These are phyloP conservation scores for Chelonoidis abingdonii DNA, from an alignment of 2,113 vertebrate species.

Conservation along the genomic window DNA sequence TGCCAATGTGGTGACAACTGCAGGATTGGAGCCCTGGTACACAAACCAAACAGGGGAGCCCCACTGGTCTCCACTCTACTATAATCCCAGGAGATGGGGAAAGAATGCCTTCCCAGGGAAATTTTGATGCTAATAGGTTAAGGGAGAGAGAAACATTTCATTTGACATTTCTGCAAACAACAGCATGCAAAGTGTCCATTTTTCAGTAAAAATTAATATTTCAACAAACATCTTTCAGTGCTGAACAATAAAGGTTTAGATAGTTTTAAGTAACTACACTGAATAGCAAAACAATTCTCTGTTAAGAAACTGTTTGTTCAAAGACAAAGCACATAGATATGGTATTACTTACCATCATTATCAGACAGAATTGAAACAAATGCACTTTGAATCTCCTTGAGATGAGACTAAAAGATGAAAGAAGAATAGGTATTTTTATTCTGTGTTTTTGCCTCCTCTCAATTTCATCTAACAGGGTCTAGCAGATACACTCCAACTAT, in stretches of 20 bases:
- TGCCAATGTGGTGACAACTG: neutral
- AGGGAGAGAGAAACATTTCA: neutral
- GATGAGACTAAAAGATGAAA: slow-evolving; percentile 84
- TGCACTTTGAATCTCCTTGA: slow-evolving; percentile 96
- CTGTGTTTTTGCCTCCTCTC: neutral
- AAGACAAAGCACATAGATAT: neutral
- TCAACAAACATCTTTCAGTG: neutral
- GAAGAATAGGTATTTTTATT: slow-evolving; percentile 4
- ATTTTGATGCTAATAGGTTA: neutral
- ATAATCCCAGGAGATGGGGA: neutral
- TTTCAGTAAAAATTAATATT: neutral
- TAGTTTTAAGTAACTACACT: neutral
- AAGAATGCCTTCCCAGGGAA: neutral
- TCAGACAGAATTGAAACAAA: slow-evolving; percentile 96
- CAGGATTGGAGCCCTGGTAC: neutral
- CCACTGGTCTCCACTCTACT: neutral
- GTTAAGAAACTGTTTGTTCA: neutral
- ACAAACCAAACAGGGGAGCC: neutral
- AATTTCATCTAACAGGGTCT: neutral
- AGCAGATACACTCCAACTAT: neutral
- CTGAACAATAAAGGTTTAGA: neutral
- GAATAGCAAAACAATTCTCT: neutral
- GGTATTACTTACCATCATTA: slow-evolving; percentile 91
- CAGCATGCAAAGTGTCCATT: neutral
- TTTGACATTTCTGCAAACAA: neutral